Conservation (phyloP, 2,888 invertebrate species). For the Acrobasis suavella region DNA sequence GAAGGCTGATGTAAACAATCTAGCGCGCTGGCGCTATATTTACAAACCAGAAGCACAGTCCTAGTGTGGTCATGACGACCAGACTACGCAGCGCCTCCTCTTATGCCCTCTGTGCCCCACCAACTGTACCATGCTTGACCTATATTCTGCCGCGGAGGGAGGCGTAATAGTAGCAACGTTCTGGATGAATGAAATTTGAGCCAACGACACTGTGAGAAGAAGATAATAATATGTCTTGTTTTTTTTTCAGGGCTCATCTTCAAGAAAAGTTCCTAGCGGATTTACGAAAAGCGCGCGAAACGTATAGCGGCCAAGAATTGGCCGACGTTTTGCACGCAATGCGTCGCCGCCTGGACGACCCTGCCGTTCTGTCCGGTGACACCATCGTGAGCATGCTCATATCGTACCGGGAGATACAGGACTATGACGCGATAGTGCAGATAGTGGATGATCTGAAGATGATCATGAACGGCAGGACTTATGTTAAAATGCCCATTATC, state of each 20-base stretch:
- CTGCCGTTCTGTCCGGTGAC: conserved; percentile 97
- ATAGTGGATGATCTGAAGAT: conserved; percentile 96
- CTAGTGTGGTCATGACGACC: too few species aligned
- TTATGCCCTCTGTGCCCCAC: too few species aligned
- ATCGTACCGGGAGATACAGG: conserved; percentile 95
- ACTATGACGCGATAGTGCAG: conserved; percentile 98
- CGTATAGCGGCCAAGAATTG: conserved; percentile 91
- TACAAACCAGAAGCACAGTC: too few species aligned
- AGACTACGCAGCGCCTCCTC: too few species aligned
- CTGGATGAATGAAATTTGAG: too few species aligned
- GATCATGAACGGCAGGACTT: conserved; percentile 93
- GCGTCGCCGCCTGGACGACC: conserved; percentile 96
- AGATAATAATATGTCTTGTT: too few species aligned
- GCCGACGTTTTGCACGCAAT: conserved; percentile 92
- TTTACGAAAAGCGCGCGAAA: conserved; percentile 95
- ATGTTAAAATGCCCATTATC: conserved; percentile 94
- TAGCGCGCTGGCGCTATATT: too few species aligned
- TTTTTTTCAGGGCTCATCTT: conserved; percentile 90
- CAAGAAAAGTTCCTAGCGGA: conserved; percentile 98
- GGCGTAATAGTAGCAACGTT: too few species aligned
- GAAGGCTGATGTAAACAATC: too few species aligned
- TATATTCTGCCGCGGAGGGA: too few species aligned
- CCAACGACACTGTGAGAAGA: too few species aligned
- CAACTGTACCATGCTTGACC: too few species aligned
- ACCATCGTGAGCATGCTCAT: conserved; percentile 97